Evolutionary conservation across 2,797 vertebrate genomes (phyloP), one percentile per base, ranked within the genome.

Genomic region (Tenualosa ilisha): DNA sequence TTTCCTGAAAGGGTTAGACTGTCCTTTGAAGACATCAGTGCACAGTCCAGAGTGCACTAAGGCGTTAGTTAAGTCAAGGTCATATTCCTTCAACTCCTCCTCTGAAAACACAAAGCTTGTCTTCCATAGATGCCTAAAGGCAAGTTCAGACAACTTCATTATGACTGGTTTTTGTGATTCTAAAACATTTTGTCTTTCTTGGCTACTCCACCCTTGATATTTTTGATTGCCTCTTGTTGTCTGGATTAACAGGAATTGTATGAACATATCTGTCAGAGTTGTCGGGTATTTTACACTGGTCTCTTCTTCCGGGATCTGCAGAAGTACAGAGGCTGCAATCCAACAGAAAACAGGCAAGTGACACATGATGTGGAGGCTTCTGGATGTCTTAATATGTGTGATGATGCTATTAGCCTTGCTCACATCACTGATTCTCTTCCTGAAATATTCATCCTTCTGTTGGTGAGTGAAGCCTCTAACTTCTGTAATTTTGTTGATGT

Each of bases 351-450:
- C 81, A 40, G 86, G 86, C 50, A 87, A 43, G 54, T 81, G 84
- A 72, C 86, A 87, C 86, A 87, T 87, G 26, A 65, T 53, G 54
- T 85, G 40, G 20, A 87, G 68, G 20, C 81, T 83, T 81, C 68
- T 83, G 0, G 68, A 85, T 20, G 68, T n/a, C 46, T 87, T 82
- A 0, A 86, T 81, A 46, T 86, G 82, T 81, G 43, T 15, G 20
- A 86, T 43, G 56, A 86, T 84, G 40, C 6, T 81, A 17, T 84
- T 68, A 26, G 82, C 85, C 72, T 63, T 56, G 22, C 26, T 54
- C 26, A 54, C 31, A 50, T 86, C 82, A 81, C 59, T 84, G n/a
- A 84, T 81, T 53, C 26, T 81, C 46, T 81, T 81, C 20, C 26
- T 86, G 75, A 86, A 84, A 26, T 86, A 86, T 3, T 86, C 82